Evolutionary conservation across 2,797 vertebrate species (phyloP).

Genomic region (Strix occidentalis): DNA sequence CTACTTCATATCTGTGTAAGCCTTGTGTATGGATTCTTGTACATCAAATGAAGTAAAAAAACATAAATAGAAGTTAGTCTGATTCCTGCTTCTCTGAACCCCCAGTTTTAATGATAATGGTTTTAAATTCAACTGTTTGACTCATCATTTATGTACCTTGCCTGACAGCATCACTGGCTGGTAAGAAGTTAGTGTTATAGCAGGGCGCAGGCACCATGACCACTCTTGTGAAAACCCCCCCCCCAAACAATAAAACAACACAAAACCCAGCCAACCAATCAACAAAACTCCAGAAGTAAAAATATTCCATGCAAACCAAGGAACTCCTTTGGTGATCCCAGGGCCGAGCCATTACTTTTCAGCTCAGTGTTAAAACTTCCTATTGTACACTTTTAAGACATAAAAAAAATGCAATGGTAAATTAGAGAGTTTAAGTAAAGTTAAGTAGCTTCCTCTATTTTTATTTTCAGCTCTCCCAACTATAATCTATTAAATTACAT

Average conservation of each 20-base stretch:
- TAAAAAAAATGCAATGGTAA: neutral
- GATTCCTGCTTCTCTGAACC: neutral
- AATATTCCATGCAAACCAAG: neutral
- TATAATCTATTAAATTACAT: neutral
- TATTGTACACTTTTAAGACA: neutral
- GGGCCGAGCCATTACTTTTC: neutral
- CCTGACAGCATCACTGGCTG: neutral
- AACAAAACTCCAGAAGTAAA: neutral
- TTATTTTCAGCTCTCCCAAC: neutral
- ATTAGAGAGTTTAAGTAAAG: neutral
- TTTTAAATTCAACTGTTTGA: neutral
- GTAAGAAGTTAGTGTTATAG: neutral
- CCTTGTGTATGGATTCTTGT: accelerated
- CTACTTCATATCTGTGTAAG: neutral
- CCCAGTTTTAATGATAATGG: neutral
- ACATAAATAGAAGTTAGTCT: neutral
- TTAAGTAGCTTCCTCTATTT: neutral
- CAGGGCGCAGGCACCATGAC: neutral
- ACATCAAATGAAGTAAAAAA: neutral
- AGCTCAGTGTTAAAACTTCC: neutral
- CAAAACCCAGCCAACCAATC: neutral
- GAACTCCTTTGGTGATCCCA: neutral
- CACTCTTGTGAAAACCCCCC: neutral
- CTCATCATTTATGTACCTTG: neutral
- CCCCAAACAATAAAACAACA: neutral